phyloP scores from a whole-genome alignment of 1,140 invertebrate genomes.

The Tetraneura akinire region DNA sequence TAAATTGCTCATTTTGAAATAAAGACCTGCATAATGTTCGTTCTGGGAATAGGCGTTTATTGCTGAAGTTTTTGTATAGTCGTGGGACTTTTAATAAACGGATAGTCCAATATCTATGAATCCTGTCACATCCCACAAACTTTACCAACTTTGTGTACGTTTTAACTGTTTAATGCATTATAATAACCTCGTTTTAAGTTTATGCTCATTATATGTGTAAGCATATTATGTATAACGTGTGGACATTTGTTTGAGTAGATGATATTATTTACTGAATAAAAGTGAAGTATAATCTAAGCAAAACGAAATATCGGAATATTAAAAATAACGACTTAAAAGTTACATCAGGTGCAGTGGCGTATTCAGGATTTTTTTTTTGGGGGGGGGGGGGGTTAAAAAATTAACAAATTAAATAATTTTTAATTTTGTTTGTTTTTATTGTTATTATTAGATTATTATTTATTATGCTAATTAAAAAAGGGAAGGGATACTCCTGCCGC shows the following conservation, averaged over 20 bases:
- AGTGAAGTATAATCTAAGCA: neutral
- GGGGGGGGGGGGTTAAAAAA: too few relatives aligned
- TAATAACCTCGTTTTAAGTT: constrained; percentile 26
- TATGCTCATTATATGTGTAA: neutral
- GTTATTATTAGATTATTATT: too few relatives aligned
- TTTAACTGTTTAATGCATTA: constrained; percentile 23
- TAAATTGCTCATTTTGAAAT: constrained; percentile 39
- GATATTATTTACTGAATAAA: constrained; percentile 13
- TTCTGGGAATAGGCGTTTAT: constrained; percentile 26
- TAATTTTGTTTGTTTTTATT: too few relatives aligned
- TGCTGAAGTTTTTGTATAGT: constrained; percentile 44
- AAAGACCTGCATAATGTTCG: constrained; percentile 43
- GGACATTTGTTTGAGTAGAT: neutral
- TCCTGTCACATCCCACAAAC: neutral
- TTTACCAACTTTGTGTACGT: constrained; percentile 21
- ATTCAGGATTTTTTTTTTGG: too few relatives aligned
- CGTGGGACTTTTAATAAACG: constrained; percentile 44
- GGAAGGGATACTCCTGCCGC: too few relatives aligned
- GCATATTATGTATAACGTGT: neutral
- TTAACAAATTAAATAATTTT: too few relatives aligned
- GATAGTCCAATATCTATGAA: constrained; percentile 42
- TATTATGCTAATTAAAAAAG: too few relatives aligned
- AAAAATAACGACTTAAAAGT: constrained; percentile 32
- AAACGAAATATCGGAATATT: constrained; percentile 30
- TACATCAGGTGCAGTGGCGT: too few relatives aligned